A percentile compares a stretch with the other conserved stretches of the same genome.
These are phyloP conservation scores for Acronicta aceris DNA, from an alignment of 2,888 invertebrate species.

Conservation along the genomic window DNA sequence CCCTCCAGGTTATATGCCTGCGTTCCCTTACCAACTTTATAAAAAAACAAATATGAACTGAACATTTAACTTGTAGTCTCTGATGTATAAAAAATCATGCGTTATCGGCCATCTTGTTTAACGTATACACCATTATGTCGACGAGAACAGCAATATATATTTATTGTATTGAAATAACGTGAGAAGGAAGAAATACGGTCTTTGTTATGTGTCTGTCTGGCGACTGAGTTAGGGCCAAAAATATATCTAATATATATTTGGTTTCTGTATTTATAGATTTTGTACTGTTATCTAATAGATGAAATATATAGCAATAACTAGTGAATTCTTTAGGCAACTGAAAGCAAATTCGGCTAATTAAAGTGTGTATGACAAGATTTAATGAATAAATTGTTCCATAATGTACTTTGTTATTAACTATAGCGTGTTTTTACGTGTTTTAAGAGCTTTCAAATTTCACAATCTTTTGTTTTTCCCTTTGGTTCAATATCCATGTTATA, in stretches of 20 bases:
- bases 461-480: too few species aligned
- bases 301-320: too few species aligned
- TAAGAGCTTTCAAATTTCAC: too few species aligned
- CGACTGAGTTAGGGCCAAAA: conserved; percentile 34
- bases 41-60: neutral
- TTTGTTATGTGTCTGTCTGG: conserved; percentile 24
- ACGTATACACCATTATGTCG: conserved; percentile 20
- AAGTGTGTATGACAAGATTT: too few species aligned
- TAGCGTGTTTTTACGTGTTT: too few species aligned
- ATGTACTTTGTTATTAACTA: too few species aligned
- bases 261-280: neutral
- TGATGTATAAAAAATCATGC: conserved; percentile 7
- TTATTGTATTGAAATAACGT: conserved; percentile 49
- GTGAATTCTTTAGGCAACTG: too few species aligned
- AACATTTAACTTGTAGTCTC: neutral
- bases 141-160: conserved; percentile 23
- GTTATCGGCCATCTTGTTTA: conserved; percentile 10
- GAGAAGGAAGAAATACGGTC: conserved; percentile 20
- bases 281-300: neutral
- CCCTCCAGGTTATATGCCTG: too few species aligned
- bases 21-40: too few species aligned
- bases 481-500: too few species aligned
- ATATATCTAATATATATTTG: neutral
- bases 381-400: too few species aligned
- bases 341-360: too few species aligned